phyloP scores from a whole-genome alignment of 2,113 vertebrate genomes.

The Amia ocellicauda region DNA sequence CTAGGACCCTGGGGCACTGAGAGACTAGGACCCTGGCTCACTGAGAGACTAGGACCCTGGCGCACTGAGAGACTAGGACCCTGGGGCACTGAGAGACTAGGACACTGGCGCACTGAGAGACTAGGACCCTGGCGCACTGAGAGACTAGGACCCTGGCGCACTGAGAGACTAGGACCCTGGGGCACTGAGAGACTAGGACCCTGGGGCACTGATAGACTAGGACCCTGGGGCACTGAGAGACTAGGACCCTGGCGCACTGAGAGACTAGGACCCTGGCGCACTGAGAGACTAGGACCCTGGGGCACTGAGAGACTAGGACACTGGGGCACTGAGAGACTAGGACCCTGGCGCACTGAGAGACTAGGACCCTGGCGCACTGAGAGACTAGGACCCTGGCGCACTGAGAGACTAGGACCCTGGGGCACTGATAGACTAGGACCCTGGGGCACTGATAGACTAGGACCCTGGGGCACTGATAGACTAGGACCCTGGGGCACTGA shows the following conservation, averaged over 20 bases:
- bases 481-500: not conserved
- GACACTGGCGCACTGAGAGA: not conserved
- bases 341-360: too few species aligned
- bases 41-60: not conserved
- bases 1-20: not conserved
- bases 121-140: not conserved
- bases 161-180: too few species aligned
- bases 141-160: conserved; percentile 7
- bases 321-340: too few species aligned
- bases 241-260: too few species aligned
- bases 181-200: not conserved
- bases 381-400: not conserved
- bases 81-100: not conserved
- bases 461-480: not conserved
- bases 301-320: too few species aligned
- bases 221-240: not conserved
- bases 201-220: too few species aligned
- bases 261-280: too few species aligned
- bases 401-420: not conserved
- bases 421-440: too few species aligned
- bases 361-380: not conserved
- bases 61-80: too few species aligned
- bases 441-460: too few species aligned
- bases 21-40: too few species aligned
- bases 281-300: not conserved